These are phyloP conservation scores for Suncus etruscus DNA, from an alignment of 2,113 vertebrate genomes.

Conservation along the genomic window DNA sequence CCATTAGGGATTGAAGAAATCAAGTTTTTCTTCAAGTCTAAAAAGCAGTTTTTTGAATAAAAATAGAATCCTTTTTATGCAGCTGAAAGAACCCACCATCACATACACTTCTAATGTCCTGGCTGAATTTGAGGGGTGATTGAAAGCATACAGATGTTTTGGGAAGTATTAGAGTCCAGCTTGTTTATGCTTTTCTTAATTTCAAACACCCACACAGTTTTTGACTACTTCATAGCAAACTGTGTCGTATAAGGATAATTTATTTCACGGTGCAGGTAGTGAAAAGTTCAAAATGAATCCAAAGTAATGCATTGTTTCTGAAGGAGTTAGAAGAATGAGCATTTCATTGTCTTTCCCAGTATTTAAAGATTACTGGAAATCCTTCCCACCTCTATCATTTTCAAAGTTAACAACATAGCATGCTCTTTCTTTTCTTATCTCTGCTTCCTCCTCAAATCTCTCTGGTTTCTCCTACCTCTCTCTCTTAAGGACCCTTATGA, in stretches of 20 bases:
- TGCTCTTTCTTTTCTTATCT: neutral
- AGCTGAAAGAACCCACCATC: neutral
- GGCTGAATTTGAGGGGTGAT: neutral
- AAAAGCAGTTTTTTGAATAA: neutral
- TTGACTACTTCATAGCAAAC: neutral
- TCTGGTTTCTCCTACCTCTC: neutral
- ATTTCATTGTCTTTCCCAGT: neutral
- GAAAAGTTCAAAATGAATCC: neutral
- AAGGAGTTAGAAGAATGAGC: neutral
- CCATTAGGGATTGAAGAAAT: constrained; percentile 38
- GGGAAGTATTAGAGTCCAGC: neutral
- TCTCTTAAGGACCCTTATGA: neutral
- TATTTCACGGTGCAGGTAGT: constrained; percentile 5
- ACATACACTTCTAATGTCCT: neutral
- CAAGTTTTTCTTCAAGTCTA: neutral
- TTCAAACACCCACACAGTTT: neutral
- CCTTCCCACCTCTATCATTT: neutral
- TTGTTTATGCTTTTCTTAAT: neutral
- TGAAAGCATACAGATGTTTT: neutral
- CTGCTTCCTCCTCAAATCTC: neutral
- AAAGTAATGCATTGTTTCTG: neutral
- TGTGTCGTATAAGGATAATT: neutral
- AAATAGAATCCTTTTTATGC: neutral
- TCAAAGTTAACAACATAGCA: neutral
- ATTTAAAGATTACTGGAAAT: neutral